phyloP scores from a whole-genome alignment of 2,113 vertebrate species.

The Scytalopus superciliaris region DNA sequence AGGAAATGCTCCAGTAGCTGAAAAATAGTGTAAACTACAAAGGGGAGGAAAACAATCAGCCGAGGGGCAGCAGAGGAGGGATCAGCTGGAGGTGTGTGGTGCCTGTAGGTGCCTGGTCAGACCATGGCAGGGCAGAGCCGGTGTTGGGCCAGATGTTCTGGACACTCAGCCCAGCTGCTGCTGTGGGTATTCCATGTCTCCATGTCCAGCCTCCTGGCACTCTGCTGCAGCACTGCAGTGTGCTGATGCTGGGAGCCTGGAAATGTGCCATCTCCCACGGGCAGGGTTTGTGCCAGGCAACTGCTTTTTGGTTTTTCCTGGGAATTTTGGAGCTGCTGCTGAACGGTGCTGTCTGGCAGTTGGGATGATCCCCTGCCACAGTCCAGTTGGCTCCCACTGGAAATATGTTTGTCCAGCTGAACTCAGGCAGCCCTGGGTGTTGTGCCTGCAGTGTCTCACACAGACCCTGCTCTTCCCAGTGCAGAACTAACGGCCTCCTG shows the following conservation, averaged over 20 bases:
- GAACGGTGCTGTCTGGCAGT: rapidly evolving
- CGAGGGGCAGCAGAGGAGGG: background rate
- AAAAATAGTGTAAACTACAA: background rate
- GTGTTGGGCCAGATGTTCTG: rapidly evolving
- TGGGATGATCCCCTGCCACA: background rate
- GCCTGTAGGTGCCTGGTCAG: rapidly evolving
- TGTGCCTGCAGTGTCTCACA: background rate
- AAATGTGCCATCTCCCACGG: background rate
- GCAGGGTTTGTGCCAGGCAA: background rate
- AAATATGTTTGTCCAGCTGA: background rate
- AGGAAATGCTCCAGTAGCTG: background rate
- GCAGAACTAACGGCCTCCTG: background rate
- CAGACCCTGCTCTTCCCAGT: background rate
- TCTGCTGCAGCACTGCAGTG: background rate
- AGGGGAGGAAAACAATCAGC: background rate
- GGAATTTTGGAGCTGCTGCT: background rate
- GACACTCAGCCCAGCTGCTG: background rate
- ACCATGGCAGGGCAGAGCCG: rapidly evolving
- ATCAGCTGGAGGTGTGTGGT: rapidly evolving
- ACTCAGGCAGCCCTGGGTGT: background rate
- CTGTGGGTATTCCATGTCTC: rapidly evolving
- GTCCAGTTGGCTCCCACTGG: background rate
- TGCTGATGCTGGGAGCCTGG: background rate
- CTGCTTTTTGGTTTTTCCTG: background rate
- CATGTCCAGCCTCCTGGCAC: rapidly evolving